phyloP scores from a whole-genome alignment of 2,888 invertebrate species.

The Noctua fimbriata region DNA sequence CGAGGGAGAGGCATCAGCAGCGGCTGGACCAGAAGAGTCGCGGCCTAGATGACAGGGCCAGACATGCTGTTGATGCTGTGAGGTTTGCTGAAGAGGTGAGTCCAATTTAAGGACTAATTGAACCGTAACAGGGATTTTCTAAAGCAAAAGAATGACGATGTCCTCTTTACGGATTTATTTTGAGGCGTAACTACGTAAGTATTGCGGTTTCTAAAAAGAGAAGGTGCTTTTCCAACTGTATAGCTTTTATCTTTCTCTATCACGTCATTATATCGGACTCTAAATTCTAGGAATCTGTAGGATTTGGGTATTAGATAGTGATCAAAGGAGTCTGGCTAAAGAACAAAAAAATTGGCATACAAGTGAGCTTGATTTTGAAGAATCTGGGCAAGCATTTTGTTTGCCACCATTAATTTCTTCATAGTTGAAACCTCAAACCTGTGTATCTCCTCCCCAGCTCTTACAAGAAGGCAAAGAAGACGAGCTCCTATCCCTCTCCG shows the following conservation, averaged over 20 bases:
- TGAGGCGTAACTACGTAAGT: background rate
- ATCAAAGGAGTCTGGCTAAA: background rate
- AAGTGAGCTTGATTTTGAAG: background rate
- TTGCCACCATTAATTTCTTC: background rate
- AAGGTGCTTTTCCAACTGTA: background rate
- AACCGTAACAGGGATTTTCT: background rate
- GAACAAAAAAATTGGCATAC: background rate
- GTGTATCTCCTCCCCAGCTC: slow-evolving; percentile 77
- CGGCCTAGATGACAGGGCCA: slow-evolving; percentile 88
- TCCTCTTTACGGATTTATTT: background rate
- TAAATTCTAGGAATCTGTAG: background rate
- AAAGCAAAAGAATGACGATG: background rate
- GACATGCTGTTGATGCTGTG: slow-evolving; percentile 91
- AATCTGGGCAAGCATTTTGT: background rate
- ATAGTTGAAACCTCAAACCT: background rate
- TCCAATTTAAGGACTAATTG: background rate
- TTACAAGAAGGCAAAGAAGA: slow-evolving; percentile 92
- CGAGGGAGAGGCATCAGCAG: slow-evolving; percentile 86
- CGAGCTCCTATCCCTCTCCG: slow-evolving; percentile 93
- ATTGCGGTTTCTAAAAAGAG: no score
- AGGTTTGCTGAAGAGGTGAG: slow-evolving; percentile 91
- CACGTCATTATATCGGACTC: background rate
- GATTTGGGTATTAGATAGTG: background rate
- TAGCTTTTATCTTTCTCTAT: background rate
- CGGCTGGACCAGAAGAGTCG: slow-evolving; percentile 82